Base-by-base conservation (phyloP, 2,113 vertebrate species). In the Reinhardtius hippoglossoides region DNA sequence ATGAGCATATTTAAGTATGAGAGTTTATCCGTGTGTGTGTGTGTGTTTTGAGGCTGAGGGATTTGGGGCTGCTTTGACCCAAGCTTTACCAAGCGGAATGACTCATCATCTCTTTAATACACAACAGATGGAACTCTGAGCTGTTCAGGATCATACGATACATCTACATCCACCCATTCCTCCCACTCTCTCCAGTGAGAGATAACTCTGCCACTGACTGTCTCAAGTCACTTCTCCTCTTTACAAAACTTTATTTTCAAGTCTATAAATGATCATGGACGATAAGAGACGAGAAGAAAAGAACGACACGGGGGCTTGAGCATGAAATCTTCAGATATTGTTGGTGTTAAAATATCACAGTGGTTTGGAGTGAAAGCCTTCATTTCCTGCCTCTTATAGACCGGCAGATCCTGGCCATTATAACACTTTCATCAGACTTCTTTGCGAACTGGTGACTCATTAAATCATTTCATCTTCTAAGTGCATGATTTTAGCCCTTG, bases 111-210 rank as follows among this genome's bases (percentile, higher is more conserved):
- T 78, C 74, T 64, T 24, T 66, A 77, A 80, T 60, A 79, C 80
- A 75, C 83, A 87, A 72, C 87, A 91, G 87, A 90, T 88, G 90
- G 86, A 89, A 82, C 83, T 80, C 54, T 42, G 71, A 76, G 88
- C 73, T 74, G 70, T 87, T 83, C 73, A 76, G 59, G 78, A 77
- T 82, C 80, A 72, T 64, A 81, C 79, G 76, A 87, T 79, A 76
- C 60, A 71, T 74, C 76, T 81, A 62, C 62, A 77, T 80, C 60
- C 65, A 66, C 42, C 63, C 67, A 18, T 13, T 59, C 76, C 75
- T 76, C 9, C 50, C 21, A 54, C 52, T 56, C 84, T 40, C 60
- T 18, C 70, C 59, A 58, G 2, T 54, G 55, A 82, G 73, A 83
- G 68, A 40, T 62, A 73, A 67, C 61, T 74, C 72, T 78, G 71